These are phyloP conservation scores for Heliconius sara DNA, from an alignment of 2,888 invertebrate genomes.

Conservation along the genomic window DNA sequence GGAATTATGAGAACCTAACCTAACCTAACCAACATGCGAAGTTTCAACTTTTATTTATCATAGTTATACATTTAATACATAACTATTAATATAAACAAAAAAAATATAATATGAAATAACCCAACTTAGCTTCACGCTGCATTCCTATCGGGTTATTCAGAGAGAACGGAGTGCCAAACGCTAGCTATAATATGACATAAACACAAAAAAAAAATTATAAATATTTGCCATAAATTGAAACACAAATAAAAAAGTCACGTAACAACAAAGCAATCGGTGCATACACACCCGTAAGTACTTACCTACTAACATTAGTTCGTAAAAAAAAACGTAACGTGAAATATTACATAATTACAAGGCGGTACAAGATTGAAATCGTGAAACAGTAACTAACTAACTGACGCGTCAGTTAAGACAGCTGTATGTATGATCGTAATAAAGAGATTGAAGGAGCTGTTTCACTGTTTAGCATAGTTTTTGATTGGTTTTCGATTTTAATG, in stretches of 20 bases:
- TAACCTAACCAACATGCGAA: no score
- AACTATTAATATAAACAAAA: no score
- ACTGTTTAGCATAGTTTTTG: neutral
- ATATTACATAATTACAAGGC: constrained; percentile 10
- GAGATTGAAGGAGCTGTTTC: neutral
- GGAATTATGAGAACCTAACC: no score
- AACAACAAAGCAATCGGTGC: constrained; percentile 5
- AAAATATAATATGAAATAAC: no score
- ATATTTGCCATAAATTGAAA: neutral
- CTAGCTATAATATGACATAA: neutral
- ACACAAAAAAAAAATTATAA: neutral
- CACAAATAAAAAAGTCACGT: neutral
- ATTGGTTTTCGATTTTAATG: neutral
- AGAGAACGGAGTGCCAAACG: no score
- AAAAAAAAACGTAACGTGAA: neutral
- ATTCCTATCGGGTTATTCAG: no score
- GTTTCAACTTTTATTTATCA: no score
- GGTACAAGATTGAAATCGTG: constrained; percentile 7
- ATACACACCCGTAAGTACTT: neutral
- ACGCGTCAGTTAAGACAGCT: constrained; percentile 3
- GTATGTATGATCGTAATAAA: neutral
- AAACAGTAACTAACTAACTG: constrained; percentile 4
- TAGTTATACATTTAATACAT: no score
- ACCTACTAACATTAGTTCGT: neutral
- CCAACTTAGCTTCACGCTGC: no score